phyloP scores from a whole-genome alignment of 2,113 vertebrate species.

The Panthera leo region DNA sequence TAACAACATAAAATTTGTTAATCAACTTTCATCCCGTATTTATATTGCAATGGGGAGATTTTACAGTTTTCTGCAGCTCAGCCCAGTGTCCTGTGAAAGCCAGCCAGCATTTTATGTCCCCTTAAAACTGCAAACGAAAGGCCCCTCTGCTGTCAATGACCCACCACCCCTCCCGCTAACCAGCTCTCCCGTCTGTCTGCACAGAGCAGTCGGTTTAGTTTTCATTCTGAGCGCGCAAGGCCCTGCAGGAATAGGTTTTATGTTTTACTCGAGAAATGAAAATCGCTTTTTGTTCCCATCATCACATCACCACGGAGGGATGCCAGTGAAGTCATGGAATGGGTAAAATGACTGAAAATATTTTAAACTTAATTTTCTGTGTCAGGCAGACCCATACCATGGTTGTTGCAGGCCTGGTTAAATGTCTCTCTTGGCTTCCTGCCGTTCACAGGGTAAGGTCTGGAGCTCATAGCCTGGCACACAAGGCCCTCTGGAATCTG shows the following conservation, averaged over 20 bases:
- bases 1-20: slow-evolving; percentile 84
- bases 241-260: slow-evolving; percentile 61
- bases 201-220: background rate
- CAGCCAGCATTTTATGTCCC: slow-evolving; percentile 81
- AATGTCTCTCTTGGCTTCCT: slow-evolving; percentile 35
- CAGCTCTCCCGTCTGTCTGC: slow-evolving; percentile 47
- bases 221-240: slow-evolving; percentile 50
- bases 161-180: slow-evolving; percentile 64
- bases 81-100: slow-evolving; percentile 65
- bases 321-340: slow-evolving; percentile 55
- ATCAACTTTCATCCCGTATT: slow-evolving; percentile 85
- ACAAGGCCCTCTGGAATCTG: slow-evolving; percentile 6
- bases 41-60: slow-evolving; percentile 82
- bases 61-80: slow-evolving; percentile 79
- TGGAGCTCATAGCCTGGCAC: background rate
- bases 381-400: background rate
- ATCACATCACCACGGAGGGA: slow-evolving; percentile 24
- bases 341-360: slow-evolving; percentile 69
- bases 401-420: slow-evolving; percentile 42
- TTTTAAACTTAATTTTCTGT: slow-evolving; percentile 76
- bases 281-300: slow-evolving; percentile 52
- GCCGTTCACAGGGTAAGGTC: background rate
- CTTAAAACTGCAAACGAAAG: slow-evolving; percentile 80
- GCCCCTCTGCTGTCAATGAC: slow-evolving; percentile 68
- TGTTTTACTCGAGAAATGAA: slow-evolving; percentile 72